These are phyloP conservation scores for Phrynosoma platyrhinos DNA, from an alignment of 2,113 vertebrate genomes.

Conservation along the genomic window DNA sequence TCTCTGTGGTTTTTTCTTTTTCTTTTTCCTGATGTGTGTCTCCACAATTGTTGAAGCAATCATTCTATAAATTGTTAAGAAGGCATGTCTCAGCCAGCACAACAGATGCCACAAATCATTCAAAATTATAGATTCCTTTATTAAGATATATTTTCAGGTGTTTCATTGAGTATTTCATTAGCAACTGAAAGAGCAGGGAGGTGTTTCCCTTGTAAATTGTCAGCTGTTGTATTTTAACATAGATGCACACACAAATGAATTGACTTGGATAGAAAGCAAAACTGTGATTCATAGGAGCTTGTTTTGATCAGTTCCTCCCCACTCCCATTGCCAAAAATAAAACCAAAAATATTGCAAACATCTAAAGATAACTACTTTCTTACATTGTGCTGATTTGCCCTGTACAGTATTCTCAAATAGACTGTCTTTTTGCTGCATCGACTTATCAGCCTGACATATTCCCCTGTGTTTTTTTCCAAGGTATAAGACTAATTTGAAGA, in stretches of 20 bases:
- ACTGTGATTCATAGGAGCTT: background rate
- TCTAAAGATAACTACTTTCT: background rate
- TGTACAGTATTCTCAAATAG: background rate
- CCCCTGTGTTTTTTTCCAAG: background rate
- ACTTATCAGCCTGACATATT: background rate
- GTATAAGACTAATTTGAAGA: background rate
- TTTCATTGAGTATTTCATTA: slow-evolving; percentile 1
- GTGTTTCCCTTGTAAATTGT: background rate
- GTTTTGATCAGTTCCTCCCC: background rate
- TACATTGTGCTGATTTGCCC: background rate
- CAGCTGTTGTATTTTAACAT: background rate
- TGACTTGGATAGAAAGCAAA: background rate
- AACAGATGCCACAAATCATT: background rate
- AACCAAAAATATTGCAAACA: slow-evolving; percentile 24
- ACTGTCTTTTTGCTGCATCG: background rate
- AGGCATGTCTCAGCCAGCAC: background rate
- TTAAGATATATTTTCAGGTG: background rate
- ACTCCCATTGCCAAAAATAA: background rate
- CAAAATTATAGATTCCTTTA: slow-evolving; percentile 6
- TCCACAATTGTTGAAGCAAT: background rate
- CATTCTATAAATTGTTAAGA: slow-evolving; percentile 5
- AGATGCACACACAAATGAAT: background rate
- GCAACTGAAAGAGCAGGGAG: background rate
- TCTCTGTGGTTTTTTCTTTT: background rate
- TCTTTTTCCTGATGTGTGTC: background rate